Evolutionary conservation across 2,113 vertebrate species (phyloP).

Genomic region (Phasianus colchicus): DNA sequence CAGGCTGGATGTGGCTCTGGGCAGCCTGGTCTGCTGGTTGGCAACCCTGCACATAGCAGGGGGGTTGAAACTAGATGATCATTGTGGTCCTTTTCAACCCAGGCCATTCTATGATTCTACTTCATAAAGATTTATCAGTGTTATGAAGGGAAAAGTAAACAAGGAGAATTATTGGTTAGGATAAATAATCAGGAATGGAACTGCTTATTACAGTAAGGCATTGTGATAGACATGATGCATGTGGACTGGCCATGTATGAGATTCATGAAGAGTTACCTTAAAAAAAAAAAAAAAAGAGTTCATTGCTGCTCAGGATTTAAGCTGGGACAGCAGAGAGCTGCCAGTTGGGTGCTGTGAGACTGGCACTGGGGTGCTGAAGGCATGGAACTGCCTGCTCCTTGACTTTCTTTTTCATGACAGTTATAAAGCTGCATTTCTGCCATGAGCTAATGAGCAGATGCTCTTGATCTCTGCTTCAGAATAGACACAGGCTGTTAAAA

Average conservation of each 20-base stretch:
- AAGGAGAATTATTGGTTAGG: neutral
- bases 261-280: neutral
- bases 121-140: neutral
- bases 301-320: neutral
- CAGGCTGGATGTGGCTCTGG: no score
- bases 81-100: no score
- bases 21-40: no score
- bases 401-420: neutral
- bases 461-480: neutral
- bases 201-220: fast-evolving
- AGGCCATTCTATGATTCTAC: neutral
- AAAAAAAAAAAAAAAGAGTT: neutral
- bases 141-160: neutral
- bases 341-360: neutral
- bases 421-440: neutral
- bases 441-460: neutral
- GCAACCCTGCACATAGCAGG: no score
- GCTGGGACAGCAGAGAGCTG: neutral
- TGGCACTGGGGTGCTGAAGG: neutral
- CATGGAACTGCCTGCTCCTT: neutral
- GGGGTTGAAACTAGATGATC: no score
- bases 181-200: neutral
- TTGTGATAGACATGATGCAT: neutral
- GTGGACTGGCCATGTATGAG: fast-evolving
- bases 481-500: neutral